These are phyloP conservation scores for Dione juno DNA, from an alignment of 2,888 invertebrate genomes.

Conservation along the genomic window DNA sequence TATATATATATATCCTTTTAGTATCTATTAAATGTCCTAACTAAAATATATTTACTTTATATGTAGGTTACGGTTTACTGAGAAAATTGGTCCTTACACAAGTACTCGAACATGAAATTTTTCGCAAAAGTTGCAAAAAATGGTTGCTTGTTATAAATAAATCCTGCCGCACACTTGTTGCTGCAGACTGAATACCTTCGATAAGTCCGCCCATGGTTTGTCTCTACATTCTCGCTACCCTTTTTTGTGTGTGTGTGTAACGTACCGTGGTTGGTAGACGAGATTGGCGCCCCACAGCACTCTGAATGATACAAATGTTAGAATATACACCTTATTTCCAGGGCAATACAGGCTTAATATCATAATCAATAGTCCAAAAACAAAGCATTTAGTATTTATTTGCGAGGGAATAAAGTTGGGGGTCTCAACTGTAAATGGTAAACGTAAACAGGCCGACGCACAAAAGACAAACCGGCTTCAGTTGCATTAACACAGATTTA, in stretches of 20 bases:
- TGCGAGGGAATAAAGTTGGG: conserved; percentile 26
- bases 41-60: too few species aligned
- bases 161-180: conserved; percentile 22
- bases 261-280: conserved; percentile 1
- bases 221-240: conserved; percentile 13
- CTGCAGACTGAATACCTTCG: conserved; percentile 6
- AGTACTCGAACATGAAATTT: neutral
- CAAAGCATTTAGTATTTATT: conserved; percentile 23
- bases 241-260: conserved; percentile 25
- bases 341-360: neutral
- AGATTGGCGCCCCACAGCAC: neutral
- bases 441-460: conserved; percentile 23
- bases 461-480: conserved; percentile 23
- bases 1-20: too few species aligned
- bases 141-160: neutral
- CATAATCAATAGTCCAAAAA: neutral
- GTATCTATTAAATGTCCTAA: too few species aligned
- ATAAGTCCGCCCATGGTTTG: conserved; percentile 27
- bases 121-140: neutral
- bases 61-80: too few species aligned
- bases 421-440: conserved; percentile 32
- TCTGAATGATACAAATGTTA: neutral
- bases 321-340: conserved; percentile 17
- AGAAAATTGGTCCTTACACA: too few species aligned
- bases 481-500: conserved; percentile 12